Base-by-base conservation (phyloP, 2,797 vertebrate species). In the Urosaurus nigricauda region DNA sequence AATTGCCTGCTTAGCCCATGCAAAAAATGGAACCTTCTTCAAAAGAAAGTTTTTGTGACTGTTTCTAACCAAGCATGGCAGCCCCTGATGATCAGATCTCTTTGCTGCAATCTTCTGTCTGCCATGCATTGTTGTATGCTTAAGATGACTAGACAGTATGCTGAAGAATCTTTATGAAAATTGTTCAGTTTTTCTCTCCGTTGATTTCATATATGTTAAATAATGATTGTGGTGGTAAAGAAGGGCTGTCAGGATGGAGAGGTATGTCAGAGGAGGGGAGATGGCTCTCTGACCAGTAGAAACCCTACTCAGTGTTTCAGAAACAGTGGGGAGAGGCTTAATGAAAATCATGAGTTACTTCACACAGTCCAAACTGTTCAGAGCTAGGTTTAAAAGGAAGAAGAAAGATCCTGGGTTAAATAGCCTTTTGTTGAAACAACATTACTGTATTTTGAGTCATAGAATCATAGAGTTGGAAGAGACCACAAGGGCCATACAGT, bases 21-120 rank as follows among this genome's bases (percentile, higher is more conserved):
- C 58, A 63, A 24, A 63, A 77, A 75, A 43, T 8, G 51, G 32
- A 68, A 8, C 12, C 29, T 19, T 65, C n/a, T 21, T 88, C 86
- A 87, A 81, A 37, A 58, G 37, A 58, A 87, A 71, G 79, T 75
- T 65, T 63, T 60, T 51, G 11, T 56, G 43, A 63, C 16, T 77
- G 17, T 65, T 24, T 84, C 63, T 7, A 29, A 43, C 29, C 37
- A 17, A n/a, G 60, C 17, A 40, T 60, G 26, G 7, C 47, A 26
- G 63, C 53, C 19, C 21, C 29, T 51, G 16, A 40, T 26, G 40
- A 53, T 58, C 75, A 16, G 51, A 71, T 51, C 35, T 79, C 13
- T 88, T 21, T 70, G n/a, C n/a, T 40, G 51, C 65, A 80, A 47
- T 9, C 68, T 26, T 73, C 8, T 70, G 6, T 73, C 53, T 43